These are phyloP conservation scores for Agrilus cyanescens DNA, from an alignment of 2,888 invertebrate species.

Conservation along the genomic window DNA sequence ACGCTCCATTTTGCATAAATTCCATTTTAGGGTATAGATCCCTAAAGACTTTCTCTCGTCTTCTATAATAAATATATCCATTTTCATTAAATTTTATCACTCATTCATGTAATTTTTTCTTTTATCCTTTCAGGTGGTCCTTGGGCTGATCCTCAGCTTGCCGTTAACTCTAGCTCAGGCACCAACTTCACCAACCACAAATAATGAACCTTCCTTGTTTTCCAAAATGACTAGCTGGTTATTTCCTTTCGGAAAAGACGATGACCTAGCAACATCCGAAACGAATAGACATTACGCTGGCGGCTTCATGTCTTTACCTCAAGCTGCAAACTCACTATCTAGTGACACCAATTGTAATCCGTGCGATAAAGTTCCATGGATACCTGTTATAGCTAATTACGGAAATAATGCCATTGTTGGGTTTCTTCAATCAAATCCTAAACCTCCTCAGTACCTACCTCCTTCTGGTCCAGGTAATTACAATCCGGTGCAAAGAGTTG, in stretches of 20 bases:
- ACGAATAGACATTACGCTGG: slow-evolving; percentile 13
- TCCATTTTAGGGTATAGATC: too few relatives aligned
- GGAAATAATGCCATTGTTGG: slow-evolving; percentile 25
- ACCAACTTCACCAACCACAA: slow-evolving; percentile 7
- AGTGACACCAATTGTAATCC: slow-evolving; percentile 49
- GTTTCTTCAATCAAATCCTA: slow-evolving; percentile 20
- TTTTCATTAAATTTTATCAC: too few relatives aligned
- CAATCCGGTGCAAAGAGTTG: slow-evolving; percentile 1
- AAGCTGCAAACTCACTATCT: slow-evolving; percentile 17
- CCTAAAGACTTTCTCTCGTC: too few relatives aligned
- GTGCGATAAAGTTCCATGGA: slow-evolving; percentile 73
- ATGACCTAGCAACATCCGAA: slow-evolving; percentile 16
- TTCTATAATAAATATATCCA: too few relatives aligned
- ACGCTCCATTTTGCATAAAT: too few relatives aligned
- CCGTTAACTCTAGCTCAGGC: too few relatives aligned
- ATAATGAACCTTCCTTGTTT: slow-evolving; percentile 22
- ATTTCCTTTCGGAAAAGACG: slow-evolving; percentile 37
- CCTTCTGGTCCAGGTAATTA: slow-evolving; percentile 3
- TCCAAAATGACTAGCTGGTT: slow-evolving; percentile 50
- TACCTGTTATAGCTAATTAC: slow-evolving; percentile 50
- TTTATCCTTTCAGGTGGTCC: too few relatives aligned
- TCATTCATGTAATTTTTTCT: too few relatives aligned
- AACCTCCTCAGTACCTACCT: slow-evolving; percentile 2
- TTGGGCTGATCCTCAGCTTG: too few relatives aligned
- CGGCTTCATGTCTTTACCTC: slow-evolving; percentile 15